Base-by-base conservation (phyloP, 2,888 invertebrate species). In the Agrochola lychnidis region DNA sequence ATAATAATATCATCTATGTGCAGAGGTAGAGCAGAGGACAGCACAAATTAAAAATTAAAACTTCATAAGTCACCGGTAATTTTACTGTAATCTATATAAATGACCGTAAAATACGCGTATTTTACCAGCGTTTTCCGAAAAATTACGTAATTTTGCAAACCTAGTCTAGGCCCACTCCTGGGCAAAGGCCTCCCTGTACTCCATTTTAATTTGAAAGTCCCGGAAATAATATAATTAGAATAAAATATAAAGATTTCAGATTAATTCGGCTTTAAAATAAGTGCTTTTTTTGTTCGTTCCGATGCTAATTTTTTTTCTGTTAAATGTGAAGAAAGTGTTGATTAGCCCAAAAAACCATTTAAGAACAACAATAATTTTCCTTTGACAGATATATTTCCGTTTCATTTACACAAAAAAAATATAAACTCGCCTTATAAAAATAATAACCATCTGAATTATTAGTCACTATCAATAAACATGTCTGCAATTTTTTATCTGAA, bases 401-500 rank as follows among this genome's bases (percentile, higher is more conserved):
- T 79, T 66, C 10, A 36, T 74, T 70, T 57, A 70, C 45, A 76
- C 36, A 81, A 61, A 69, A n/a, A n/a, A 48, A 36, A 51, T 66
- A 48, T 68, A 42, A 48, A 56, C 25, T 57, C n/a, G 1, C 36
- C 61, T 70, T 73, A 22, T 59, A 73, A 72, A 77, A 67, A 67
- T 71, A 77, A 74, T 69, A 56, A 68, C 73, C 30, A 48, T 57
- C 14, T 80, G 45, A 64, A 59, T 62, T 67, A 82, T 80, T 68
- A 79, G 59, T 76, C 53, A 69, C 42, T 70, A 79, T 69, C 66
- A 78, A 86, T 86, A 86, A 78, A 79, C 36, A 76, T 61, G 70
- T 79, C 72, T 63, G 48, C 4, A 25, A 12, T 76, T 79, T 79
- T 71, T 70, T 73, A 64, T 73, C 14, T 16, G 14, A 42, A 66